Evolutionary conservation across 2,888 invertebrate genomes (phyloP), one percentile per base, ranked within the genome.

Genomic region (Drosophila prostipennis): DNA sequence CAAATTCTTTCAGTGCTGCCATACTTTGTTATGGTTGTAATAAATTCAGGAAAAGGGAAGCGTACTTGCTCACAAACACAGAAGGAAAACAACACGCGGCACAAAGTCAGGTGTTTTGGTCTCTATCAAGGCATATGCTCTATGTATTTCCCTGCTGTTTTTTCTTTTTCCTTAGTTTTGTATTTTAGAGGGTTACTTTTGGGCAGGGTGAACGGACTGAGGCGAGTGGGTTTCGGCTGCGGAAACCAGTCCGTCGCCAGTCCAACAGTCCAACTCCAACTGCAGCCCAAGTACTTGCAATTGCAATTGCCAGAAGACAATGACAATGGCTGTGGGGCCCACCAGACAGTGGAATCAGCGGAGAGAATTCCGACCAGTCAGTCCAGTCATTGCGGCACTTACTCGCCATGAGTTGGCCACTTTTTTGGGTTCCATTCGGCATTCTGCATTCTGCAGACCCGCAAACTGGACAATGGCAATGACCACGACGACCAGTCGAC

Each of bases 151-250:
- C 39, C 45, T 36, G 49, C 52, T 52, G 54, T 42, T 39, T 43
- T 53, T 42, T 42, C 16, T 16, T 59, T 26, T 26, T 6, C 6
- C 63, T 69, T 55, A 45, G n/a, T 55, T 45, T 39, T 29, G 29
- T 57, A 19, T 60, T 71, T 57, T 40, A 32, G 72, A 64, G 82
- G 83, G 89, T 83, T 78, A 81, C 54, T 72, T 78, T 69, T 49
- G 72, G 78, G 51, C 78, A 76, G 80, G 88, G 88, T 88, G 84
- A 83, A 86, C 77, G 87, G 70, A 83, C 87, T 37, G 67, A 39
- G 61, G 34, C 52, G 60, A 46, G 39, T 39, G 55, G 43, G 39
- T 36, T 63, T 56, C 36, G 43, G 39, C 29, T 63, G 48, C 36
- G 56, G 46, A 54, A 65, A 67, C 69, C 69, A 67, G 69, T 67